These are phyloP conservation scores for Meleagris gallopavo DNA, from an alignment of 2,113 vertebrate species.

Conservation along the genomic window DNA sequence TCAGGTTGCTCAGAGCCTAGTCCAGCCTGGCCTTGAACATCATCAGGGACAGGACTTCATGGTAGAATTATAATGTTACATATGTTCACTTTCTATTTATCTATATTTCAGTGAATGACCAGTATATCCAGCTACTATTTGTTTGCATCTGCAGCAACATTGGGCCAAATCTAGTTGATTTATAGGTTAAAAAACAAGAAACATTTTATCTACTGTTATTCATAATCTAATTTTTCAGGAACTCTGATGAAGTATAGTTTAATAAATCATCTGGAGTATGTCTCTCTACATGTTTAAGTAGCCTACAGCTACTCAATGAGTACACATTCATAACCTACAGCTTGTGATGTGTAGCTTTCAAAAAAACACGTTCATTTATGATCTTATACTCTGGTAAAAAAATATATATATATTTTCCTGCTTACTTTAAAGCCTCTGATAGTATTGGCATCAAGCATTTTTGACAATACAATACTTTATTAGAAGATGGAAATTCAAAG, in stretches of 20 bases:
- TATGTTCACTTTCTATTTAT: not conserved
- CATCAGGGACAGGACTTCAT: no score
- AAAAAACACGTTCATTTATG: not conserved
- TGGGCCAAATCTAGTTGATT: not conserved
- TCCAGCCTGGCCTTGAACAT: no score
- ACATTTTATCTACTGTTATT: constrained; percentile 11
- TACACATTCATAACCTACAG: not conserved
- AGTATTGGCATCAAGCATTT: not conserved
- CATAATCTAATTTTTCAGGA: not conserved
- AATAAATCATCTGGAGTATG: constrained; percentile 21
- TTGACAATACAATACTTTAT: not conserved
- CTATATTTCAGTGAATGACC: not conserved
- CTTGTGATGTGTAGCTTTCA: not conserved
- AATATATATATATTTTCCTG: no score
- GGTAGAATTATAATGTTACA: not conserved
- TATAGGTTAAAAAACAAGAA: not conserved
- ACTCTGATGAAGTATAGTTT: not conserved
- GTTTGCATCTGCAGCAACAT: not conserved
- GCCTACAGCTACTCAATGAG: not conserved
- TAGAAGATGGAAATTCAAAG: not conserved
- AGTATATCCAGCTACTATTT: not conserved
- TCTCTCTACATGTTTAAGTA: not conserved
- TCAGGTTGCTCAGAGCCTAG: no score
- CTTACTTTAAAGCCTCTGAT: not conserved
- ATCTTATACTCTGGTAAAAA: not conserved